Conservation (phyloP, 2,113 vertebrate genomes). For the Rhinoderma darwinii region DNA sequence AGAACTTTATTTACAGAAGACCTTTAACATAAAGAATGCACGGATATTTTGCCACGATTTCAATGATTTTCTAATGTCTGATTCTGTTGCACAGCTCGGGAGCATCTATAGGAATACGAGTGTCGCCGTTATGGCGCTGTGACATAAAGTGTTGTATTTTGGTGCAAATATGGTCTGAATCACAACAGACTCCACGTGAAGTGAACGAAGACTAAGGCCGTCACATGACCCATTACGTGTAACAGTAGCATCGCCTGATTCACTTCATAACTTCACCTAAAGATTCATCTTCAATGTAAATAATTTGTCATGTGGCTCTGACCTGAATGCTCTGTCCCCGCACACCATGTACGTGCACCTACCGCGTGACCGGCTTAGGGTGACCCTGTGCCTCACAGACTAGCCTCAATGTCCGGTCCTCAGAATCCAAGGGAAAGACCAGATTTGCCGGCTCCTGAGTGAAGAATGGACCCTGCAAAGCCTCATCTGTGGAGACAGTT, state of each 20-base stretch:
- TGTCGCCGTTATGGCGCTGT: too few relatives aligned
- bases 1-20: too few relatives aligned
- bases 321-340: not conserved
- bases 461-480: conserved; percentile 85
- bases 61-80: too few relatives aligned
- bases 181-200: not conserved
- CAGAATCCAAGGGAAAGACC: conserved; percentile 88
- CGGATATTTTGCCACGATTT: too few relatives aligned
- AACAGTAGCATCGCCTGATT: too few relatives aligned
- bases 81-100: too few relatives aligned
- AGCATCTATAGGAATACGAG: too few relatives aligned
- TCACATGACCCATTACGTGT: not conserved
- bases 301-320: not conserved
- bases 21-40: too few relatives aligned
- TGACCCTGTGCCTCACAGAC: conserved; percentile 91
- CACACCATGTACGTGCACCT: conserved; percentile 56
- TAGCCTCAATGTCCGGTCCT: conserved; percentile 90
- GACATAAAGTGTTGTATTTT: too few relatives aligned
- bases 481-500: conserved; percentile 76
- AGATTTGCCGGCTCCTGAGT: conserved; percentile 89
- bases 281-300: too few relatives aligned
- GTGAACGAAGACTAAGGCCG: not conserved
- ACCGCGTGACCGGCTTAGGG: conserved; percentile 86
- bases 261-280: too few relatives aligned
- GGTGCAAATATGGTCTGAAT: too few relatives aligned